Base-by-base conservation (phyloP, 2,797 vertebrate species). In the Miichthys miiuy region DNA sequence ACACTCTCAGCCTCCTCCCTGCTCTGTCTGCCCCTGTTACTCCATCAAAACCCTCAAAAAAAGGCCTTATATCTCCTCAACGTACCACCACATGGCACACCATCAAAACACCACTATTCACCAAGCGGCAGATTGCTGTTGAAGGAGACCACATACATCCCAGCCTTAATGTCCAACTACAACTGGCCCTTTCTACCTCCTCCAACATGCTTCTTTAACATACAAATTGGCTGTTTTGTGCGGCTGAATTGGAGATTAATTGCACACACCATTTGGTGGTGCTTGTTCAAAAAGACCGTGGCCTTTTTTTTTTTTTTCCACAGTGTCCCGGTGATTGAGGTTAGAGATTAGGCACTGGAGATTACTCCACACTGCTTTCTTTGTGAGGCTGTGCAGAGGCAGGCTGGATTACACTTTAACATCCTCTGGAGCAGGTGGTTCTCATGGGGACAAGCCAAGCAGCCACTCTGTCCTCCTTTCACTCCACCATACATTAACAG, bases 171-270 rank as follows among this genome's bases (percentile, higher is more conserved):
- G 87, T 79, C 82, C 77, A 48, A 60, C 77, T 75, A 68, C 70
- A 60, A 71, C 74, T 1, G 81, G 80, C 78, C 75, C 61, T 50
- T 73, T 77, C 79, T 74, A 1, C 27, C 50, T 71, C 74, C 75
- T 62, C 68, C 69, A 21, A 46, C 83, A 58, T 84, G 81, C 87
- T 92, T 90, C 90, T 92, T 93, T 94, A 92, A 95, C 93, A 94
- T 94, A 94, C 94, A 94, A 95, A 95, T 94, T 93, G 93, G 88
- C 91, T 94, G 93, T 91, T 94, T 94, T 95, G 93, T 95, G 90
- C 54, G 46, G 81, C 83, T 93, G 92, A 92, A 94, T 93, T 91
- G 90, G 90, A 94, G 92, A 94, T 94, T 94, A 94, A 95, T 95
- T 91, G 89, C 84, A 75, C 79, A 72, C 89, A 93, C 89, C 90